Evolutionary conservation across 2,888 invertebrate genomes (phyloP).

Genomic region (Xylota segnis): DNA sequence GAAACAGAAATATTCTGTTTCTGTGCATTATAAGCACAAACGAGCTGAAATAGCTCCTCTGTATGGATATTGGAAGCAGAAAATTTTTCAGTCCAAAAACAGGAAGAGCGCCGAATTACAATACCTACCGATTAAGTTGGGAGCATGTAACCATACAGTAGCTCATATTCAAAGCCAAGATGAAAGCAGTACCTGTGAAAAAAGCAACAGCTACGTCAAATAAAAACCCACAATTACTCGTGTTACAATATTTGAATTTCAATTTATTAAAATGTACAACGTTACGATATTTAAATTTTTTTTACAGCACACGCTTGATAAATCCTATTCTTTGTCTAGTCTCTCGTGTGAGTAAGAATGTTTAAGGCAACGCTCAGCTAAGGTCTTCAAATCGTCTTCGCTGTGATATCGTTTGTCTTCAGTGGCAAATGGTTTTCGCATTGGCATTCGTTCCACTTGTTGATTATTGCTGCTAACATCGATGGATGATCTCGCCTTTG

Average conservation of each 20-base stretch:
- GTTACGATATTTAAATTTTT: constrained; percentile 40
- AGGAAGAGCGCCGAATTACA: too few relatives aligned
- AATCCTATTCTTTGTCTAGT: constrained; percentile 63
- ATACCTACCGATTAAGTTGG: too few relatives aligned
- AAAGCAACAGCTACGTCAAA: neutral
- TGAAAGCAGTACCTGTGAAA: neutral
- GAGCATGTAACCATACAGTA: too few relatives aligned
- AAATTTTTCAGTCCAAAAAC: too few relatives aligned
- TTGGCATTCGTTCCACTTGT: constrained; percentile 45
- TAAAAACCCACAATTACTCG: neutral
- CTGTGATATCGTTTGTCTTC: constrained; percentile 70
- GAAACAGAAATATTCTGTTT: too few relatives aligned
- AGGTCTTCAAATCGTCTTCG: constrained; percentile 62
- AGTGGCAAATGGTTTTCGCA: constrained; percentile 8
- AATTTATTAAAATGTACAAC: constrained; percentile 74
- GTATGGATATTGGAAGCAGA: too few relatives aligned
- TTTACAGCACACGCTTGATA: constrained; percentile 28
- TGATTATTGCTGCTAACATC: constrained; percentile 3
- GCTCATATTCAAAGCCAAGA: too few relatives aligned
- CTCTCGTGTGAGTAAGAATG: constrained; percentile 71
- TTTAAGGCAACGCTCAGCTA: constrained; percentile 71
- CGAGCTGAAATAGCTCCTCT: too few relatives aligned
- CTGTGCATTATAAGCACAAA: too few relatives aligned
- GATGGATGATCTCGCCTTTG: constrained; percentile 26
- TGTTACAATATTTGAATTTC: constrained; percentile 53